A percentile compares a stretch with the other conserved stretches of the same genome.
Evolutionary conservation across 1,140 invertebrate species (phyloP).

Genomic region (Cyclina sinensis): DNA sequence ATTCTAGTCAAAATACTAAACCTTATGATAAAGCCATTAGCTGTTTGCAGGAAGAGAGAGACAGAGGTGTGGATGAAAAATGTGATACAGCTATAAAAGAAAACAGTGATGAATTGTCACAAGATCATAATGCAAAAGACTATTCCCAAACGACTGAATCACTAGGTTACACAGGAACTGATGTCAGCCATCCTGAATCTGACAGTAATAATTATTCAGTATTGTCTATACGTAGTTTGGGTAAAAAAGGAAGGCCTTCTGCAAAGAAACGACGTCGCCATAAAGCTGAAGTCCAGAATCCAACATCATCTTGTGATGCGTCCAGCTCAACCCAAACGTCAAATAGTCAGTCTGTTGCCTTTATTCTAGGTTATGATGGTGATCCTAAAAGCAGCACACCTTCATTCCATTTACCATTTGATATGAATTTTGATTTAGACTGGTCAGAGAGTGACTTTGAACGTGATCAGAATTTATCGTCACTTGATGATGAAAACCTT

Average conservation of each 20-base stretch:
- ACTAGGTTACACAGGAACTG: no score
- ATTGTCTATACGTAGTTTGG: slow-evolving; percentile 24
- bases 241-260: slow-evolving; percentile 48
- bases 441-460: slow-evolving; percentile 59
- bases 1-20: slow-evolving; percentile 42
- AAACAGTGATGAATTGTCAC: not conserved
- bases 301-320: not conserved
- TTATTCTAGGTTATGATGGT: slow-evolving; percentile 41
- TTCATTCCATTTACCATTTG: slow-evolving; percentile 31
- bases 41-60: not conserved
- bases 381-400: not conserved
- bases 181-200: no score
- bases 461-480: slow-evolving; percentile 48
- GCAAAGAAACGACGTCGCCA: slow-evolving; percentile 51
- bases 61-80: not conserved
- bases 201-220: not conserved
- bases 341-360: slow-evolving; percentile 1
- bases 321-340: not conserved
- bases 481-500: slow-evolving; percentile 47
- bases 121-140: no score
- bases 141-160: no score
- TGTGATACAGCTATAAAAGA: not conserved
- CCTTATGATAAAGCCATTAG: not conserved
- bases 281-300: not conserved
- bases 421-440: slow-evolving; percentile 57